These are phyloP conservation scores for Ametastegia equiseti DNA, from an alignment of 2,888 invertebrate genomes.

Conservation along the genomic window DNA sequence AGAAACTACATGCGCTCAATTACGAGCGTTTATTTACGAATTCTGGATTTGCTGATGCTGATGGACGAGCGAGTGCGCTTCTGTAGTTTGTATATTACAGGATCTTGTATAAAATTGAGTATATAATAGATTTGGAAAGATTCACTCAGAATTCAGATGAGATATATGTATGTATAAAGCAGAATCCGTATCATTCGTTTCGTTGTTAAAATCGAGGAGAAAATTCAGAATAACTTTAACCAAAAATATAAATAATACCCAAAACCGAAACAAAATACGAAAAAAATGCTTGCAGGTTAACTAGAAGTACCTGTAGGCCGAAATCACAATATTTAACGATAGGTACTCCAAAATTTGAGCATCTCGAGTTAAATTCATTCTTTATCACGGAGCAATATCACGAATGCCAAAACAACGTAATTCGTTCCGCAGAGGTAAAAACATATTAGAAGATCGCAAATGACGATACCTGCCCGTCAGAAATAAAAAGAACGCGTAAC, in stretches of 20 bases:
- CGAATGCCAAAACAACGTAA: background rate
- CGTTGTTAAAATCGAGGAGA: background rate
- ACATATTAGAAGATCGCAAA: background rate
- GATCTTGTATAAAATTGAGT: background rate
- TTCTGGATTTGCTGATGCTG: background rate
- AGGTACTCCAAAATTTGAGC: background rate
- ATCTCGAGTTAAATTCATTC: background rate
- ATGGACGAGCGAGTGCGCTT: background rate
- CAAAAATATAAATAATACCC: background rate
- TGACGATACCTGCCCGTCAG: background rate
- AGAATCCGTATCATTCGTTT: background rate
- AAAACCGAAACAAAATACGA: slow-evolving; percentile 46
- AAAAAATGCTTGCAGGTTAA: background rate
- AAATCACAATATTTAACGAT: background rate
- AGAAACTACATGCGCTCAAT: background rate
- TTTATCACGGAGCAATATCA: no score
- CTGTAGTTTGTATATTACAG: slow-evolving; percentile 13
- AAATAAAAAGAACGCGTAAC: background rate
- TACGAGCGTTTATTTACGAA: no score
- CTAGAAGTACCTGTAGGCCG: background rate
- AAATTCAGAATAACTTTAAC: background rate
- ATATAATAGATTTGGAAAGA: background rate
- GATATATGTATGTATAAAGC: background rate
- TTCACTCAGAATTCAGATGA: background rate
- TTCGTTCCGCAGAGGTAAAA: background rate